Base-by-base conservation (phyloP, 2,888 invertebrate species). In the Mesodorylaimus sp. region DNA sequence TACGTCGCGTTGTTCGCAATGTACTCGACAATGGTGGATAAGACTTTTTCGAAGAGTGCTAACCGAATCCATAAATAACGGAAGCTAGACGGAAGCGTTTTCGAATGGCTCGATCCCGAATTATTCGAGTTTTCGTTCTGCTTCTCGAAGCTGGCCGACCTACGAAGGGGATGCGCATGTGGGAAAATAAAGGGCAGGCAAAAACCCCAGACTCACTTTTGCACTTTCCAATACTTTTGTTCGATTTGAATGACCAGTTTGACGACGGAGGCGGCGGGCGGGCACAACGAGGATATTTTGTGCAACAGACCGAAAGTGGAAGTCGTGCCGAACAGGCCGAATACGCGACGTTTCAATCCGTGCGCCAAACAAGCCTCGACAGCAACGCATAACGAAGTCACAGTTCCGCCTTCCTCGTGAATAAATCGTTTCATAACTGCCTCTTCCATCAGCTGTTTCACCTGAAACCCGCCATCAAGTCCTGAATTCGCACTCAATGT, bases 361-460 rank as follows among this genome's bases (percentile, higher is more conserved):
- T 76, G 44, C 13, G 19, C 44, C 25, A 43, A 43, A 26, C 44
- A 43, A 26, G 27, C 44, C 7, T 43, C 44, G 44, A 43, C 44
- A 26, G 44, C 44, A 7, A 19, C 83, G 67, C 88, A 89, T 1
- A 89, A 73, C 0, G 86, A 79, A n/a, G 83, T 86, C 43, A 89
- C 83, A 48, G 81, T 81, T 53, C 85, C 82, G 63, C 86, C 86
- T 62, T 88, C 86, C 70, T 88, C 85, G 66, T 87, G 85, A 13
- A 89, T 81, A 66, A 82, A 85, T 69, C 87, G 86, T 57, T 82
- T 77, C 23, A 87, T 88, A 13, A 88, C 88, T 25, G 88, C 84
- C 68, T 89, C 88, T 73, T 89, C 89, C 88, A 89, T 89, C 52
- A 89, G 78, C 68, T 87, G 84, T 67, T 89, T 91, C 50, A 89